Conservation (phyloP, 2,888 invertebrate species). For the Eristalis intricaria region DNA sequence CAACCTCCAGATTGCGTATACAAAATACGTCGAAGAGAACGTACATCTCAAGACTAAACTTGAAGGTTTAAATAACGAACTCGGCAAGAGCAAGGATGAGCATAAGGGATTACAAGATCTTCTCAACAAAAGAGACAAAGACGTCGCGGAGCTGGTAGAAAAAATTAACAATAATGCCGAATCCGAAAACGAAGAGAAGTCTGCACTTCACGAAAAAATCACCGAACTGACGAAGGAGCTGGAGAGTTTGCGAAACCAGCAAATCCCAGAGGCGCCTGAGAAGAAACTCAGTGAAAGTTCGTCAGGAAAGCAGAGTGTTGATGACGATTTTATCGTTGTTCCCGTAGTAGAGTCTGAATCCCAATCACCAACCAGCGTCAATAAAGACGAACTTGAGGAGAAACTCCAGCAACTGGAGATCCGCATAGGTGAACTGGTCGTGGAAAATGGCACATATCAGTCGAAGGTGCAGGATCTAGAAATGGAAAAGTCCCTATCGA, state of each 20-base stretch:
- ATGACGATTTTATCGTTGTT: constrained; percentile 79
- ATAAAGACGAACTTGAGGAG: constrained; percentile 78
- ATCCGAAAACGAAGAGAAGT: constrained; percentile 48
- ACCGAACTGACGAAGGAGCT: constrained; percentile 74
- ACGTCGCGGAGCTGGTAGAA: constrained; percentile 77
- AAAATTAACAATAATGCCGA: constrained; percentile 75
- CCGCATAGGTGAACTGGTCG: constrained; percentile 75
- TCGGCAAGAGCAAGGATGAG: constrained; percentile 75
- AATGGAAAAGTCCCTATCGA: constrained; percentile 76
- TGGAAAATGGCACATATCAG: constrained; percentile 75
- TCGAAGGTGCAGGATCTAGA: constrained; percentile 77
- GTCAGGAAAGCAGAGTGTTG: constrained; percentile 77
- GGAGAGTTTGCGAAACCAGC: constrained; percentile 74
- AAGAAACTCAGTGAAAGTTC: constrained; percentile 70
- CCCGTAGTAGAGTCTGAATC: constrained; percentile 76
- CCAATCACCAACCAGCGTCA: constrained; percentile 73
- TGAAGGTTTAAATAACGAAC: constrained; percentile 75
- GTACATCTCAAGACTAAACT: constrained; percentile 74
- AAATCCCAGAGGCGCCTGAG: constrained; percentile 75
- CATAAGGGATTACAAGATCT: constrained; percentile 76
- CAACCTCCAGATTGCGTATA: constrained; percentile 72
- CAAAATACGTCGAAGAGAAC: constrained; percentile 71
- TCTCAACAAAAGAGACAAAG: constrained; percentile 76
- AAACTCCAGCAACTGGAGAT: constrained; percentile 78
- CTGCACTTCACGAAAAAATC: constrained; percentile 66